Conservation (phyloP, 2,888 invertebrate species). For the Eupithecia dodoneata region DNA sequence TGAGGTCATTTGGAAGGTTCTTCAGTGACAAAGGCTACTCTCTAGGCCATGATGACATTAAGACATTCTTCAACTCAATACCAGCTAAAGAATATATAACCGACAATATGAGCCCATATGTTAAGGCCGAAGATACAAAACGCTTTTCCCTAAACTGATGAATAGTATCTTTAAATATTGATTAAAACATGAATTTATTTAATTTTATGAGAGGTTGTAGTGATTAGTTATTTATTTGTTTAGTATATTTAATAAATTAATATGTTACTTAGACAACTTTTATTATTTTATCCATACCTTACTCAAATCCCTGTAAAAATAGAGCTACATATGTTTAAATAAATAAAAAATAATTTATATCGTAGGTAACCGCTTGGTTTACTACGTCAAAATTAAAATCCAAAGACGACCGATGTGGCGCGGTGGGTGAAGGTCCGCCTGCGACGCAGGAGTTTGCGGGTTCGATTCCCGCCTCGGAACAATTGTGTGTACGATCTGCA, state of each 20-base stretch:
- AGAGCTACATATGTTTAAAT: too few relatives aligned
- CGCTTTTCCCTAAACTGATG: not conserved
- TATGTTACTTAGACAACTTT: not conserved
- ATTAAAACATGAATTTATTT: not conserved
- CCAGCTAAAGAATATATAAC: constrained; percentile 22
- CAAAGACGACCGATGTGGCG: too few relatives aligned
- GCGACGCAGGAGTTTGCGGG: too few relatives aligned
- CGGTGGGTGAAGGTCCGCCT: too few relatives aligned
- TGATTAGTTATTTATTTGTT: constrained; percentile 1
- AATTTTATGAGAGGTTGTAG: not conserved
- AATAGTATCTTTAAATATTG: not conserved
- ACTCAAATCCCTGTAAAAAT: too few relatives aligned
- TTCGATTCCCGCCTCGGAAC: too few relatives aligned
- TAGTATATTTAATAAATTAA: not conserved
- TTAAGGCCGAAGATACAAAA: constrained; percentile 3
- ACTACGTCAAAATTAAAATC: too few relatives aligned
- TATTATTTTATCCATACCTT: not conserved
- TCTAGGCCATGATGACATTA: not conserved
- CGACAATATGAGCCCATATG: constrained; percentile 16
- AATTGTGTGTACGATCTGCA: too few relatives aligned
- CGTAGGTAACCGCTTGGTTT: not conserved
- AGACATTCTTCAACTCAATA: constrained; percentile 10
- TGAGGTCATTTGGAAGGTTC: constrained; percentile 13
- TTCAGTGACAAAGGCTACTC: constrained; percentile 26
- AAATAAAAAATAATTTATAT: too few relatives aligned